Evolutionary conservation across 2,113 vertebrate species (phyloP), one percentile per base, ranked within the genome.

Genomic region (Mugil cephalus): DNA sequence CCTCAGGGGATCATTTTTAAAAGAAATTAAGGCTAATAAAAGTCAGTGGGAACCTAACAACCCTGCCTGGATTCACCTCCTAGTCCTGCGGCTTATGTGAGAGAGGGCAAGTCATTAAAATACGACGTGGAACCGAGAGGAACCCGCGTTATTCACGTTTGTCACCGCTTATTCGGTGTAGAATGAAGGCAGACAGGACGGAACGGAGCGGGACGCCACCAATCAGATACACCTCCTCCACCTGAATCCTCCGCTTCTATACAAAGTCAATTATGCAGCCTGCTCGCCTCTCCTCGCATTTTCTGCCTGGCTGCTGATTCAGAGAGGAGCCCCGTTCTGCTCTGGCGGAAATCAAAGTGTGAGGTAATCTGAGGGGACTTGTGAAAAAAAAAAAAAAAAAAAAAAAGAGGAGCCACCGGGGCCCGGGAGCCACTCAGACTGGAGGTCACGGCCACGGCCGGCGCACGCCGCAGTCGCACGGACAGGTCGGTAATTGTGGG

Each of bases 271-370:
- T 88, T 79, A 86, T 74, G 66, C 63, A 50, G 54, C 69, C 65
- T 30, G 47, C 76, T 76, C 45, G 21, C 75, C 72, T 76, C 76
- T 46, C 64, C 47, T 65, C 69, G 15, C 75, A 80, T 84, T 87
- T 86, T 79, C 73, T 84, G 76, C 81, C 62, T 69, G 80, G 69
- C 58, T 75, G 73, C 80, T 73, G 83, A 77, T 77, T 81, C 77
- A 64, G n/a, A 75, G 60, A 68, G 61, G 55, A 0, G 67, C 18
- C 48, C 30, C 36, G 51, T 56, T 80, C 68, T 54, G 73, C 77
- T 68, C 54, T 39, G 64, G 65, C 54, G 59, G 68, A 54, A 84
- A 77, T 83, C 77, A 83, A 79, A 84, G 81, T 68, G 61, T 60
- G 77, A 70, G 69, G 50, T 87, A 82, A 85, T 85, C 67, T 76